Conservation (phyloP, 2,888 invertebrate species). For the Sarcophaga caerulescens region DNA sequence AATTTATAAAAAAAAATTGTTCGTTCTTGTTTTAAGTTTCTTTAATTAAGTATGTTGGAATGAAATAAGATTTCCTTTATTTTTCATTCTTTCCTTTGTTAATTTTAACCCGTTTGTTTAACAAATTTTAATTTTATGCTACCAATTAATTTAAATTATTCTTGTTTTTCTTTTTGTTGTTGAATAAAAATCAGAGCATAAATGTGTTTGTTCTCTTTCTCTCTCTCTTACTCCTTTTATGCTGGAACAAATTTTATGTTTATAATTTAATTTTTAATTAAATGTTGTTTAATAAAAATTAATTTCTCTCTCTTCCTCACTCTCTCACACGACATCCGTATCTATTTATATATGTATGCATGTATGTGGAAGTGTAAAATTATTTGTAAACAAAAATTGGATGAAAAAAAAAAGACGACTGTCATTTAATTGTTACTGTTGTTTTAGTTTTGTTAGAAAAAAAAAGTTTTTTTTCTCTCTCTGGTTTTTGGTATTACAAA, state of each 20-base stretch:
- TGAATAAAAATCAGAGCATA: background rate
- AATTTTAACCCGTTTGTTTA: slow-evolving; percentile 28
- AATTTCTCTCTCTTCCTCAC: background rate
- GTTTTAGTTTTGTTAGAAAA: slow-evolving; percentile 18
- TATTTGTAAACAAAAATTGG: no score
- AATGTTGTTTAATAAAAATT: slow-evolving; percentile 54
- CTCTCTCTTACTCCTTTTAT: background rate
- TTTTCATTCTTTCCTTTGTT: background rate
- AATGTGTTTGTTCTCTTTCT: background rate
- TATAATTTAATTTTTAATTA: background rate
- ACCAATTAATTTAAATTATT: slow-evolving; percentile 39
- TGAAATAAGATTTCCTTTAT: background rate
- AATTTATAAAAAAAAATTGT: no score
- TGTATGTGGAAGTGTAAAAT: no score
- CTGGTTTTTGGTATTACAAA: background rate
- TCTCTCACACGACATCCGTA: background rate
- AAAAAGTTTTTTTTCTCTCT: background rate
- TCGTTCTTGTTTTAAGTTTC: no score
- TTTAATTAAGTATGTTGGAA: no score
- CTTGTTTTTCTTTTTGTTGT: background rate
- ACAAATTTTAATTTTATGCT: slow-evolving; percentile 32
- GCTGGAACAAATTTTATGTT: background rate
- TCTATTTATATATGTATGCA: no score
- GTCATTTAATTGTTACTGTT: no score
- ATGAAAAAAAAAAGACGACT: no score